Base-by-base conservation (phyloP, 2,113 vertebrate genomes). In the Aphelocoma coerulescens region DNA sequence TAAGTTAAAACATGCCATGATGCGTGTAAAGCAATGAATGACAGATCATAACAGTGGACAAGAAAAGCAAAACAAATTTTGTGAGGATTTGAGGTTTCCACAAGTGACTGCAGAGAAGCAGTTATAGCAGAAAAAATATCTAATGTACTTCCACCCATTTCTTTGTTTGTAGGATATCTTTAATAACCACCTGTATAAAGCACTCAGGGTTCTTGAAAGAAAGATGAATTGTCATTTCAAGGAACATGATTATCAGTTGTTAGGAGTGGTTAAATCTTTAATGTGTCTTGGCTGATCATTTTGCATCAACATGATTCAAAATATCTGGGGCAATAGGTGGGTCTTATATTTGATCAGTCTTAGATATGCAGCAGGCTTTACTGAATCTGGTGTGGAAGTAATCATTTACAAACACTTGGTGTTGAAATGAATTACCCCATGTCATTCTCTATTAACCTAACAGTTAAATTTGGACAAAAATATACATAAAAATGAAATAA, bases 401-500 rank as follows among this genome's bases (percentile, higher is more conserved):
- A 94, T 92, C 74, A 95, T 84, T 94, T 97, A 93, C 93, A 94
- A 97, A 95, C 84, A 96, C 92, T 92, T 67, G 8, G 41, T 57
- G 86, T 91, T 77, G 93, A 98, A 98, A 97, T 97, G 65, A 97
- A 97, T 97, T 97, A 97, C 94, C 44, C 27, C 84, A 91, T 97
- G 97, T 96, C 96, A 97, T 94, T 98, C 65, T 96, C 96, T 97
- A 98, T 98, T 98, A 98, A 98, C 97, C 95, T 97, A 98, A 94
- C 93, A 94, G 97, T 98, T 97, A 98, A 98, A 97, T 96, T 97
- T 96, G 82, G 96, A 96, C 83, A 97, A 97, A 97, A 98, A 97
- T 97, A 97, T 96, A 97, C 97, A 98, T 98, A 98, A 98, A 98
- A 98, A 97, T 98, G 97, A 98, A 98, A 98, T 98, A 98, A 98